phyloP scores from a whole-genome alignment of 2,113 vertebrate genomes.

The Phrynosoma platyrhinos region DNA sequence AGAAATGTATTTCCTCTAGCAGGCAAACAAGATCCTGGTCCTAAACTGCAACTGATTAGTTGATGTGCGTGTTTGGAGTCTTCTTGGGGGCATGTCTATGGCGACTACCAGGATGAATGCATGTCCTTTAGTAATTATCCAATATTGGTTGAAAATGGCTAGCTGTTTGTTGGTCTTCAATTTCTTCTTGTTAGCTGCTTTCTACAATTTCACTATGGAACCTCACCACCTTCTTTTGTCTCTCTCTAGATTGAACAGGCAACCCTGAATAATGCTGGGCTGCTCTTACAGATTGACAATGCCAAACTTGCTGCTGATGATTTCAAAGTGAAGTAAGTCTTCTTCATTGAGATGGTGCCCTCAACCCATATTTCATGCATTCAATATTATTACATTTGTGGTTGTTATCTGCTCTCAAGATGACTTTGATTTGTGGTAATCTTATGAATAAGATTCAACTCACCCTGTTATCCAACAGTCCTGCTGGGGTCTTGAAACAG shows the following conservation, averaged over 20 bases:
- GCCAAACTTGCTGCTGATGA: constrained; percentile 87
- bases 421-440: too few species aligned
- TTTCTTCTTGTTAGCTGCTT: neutral
- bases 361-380: neutral
- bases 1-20: too few species aligned
- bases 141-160: neutral
- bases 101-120: too few species aligned
- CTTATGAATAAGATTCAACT: too few species aligned
- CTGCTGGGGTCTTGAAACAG: too few species aligned
- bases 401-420: too few species aligned
- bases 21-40: too few species aligned
- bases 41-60: too few species aligned
- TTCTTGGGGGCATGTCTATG: too few species aligned
- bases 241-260: constrained; percentile 74
- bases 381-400: neutral
- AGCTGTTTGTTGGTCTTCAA: neutral
- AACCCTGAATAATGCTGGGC: constrained; percentile 78
- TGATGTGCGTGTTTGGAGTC: too few species aligned
- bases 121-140: too few species aligned
- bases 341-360: neutral
- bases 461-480: too few species aligned
- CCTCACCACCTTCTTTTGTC: neutral
- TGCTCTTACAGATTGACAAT: constrained; percentile 85
- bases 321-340: constrained; percentile 85
- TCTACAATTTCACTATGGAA: neutral